phyloP scores from a whole-genome alignment of 30 jellyfish, hydroid and myxozoan species.

The Turritopsis dohrnii region DNA sequence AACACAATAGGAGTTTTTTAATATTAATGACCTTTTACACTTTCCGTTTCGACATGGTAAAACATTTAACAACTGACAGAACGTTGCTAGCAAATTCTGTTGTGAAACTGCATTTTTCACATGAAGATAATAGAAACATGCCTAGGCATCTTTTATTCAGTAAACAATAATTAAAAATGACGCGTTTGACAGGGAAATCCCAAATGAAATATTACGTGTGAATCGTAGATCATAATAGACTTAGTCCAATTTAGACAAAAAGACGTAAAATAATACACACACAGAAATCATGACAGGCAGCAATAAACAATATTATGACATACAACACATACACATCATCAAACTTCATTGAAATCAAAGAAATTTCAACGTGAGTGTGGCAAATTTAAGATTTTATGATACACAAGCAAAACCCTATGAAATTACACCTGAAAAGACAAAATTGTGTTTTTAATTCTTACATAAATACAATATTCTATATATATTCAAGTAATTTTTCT shows the following conservation, averaged over 20 bases:
- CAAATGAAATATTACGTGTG: background rate
- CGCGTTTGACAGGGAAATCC: background rate
- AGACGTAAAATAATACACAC: background rate
- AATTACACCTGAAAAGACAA: conserved; percentile 11
- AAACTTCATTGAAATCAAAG: background rate
- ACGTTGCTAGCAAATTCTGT: too few species aligned
- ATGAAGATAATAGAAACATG: background rate
- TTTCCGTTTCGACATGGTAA: background rate
- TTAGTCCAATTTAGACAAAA: background rate
- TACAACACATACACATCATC: background rate
- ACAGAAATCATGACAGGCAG: background rate
- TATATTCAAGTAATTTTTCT: conserved; percentile 30
- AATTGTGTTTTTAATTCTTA: conserved; percentile 19
- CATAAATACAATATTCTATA: conserved; percentile 33
- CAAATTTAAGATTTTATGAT: too few species aligned
- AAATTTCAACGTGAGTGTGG: background rate
- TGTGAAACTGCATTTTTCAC: background rate
- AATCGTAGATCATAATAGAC: background rate
- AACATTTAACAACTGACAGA: background rate
- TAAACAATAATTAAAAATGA: background rate
- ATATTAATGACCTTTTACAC: background rate
- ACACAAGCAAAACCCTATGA: background rate
- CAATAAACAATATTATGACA: background rate
- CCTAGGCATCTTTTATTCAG: background rate
- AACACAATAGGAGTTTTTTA: background rate